phyloP scores from a whole-genome alignment of 2,113 vertebrate species.

The Ellobius talpinus region DNA sequence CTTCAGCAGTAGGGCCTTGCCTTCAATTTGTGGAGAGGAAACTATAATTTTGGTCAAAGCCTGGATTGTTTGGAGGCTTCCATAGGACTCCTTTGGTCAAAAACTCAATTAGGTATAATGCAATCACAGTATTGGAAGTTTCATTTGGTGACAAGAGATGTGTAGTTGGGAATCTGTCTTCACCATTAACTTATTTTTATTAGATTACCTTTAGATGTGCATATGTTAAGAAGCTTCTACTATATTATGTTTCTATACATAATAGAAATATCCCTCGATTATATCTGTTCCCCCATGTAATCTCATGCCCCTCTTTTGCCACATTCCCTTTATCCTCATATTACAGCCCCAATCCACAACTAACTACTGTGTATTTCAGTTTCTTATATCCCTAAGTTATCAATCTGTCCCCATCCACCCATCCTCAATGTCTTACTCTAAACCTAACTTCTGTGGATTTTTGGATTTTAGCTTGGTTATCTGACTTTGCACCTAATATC shows the following conservation, averaged over 20 bases:
- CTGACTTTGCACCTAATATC: background rate
- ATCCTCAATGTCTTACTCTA: background rate
- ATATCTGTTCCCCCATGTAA: background rate
- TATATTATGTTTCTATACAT: background rate
- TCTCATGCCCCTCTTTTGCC: background rate
- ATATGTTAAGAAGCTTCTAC: background rate
- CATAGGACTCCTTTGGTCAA: no score
- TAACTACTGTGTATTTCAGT: background rate
- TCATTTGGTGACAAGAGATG: background rate
- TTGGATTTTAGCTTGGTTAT: background rate
- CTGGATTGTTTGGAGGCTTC: background rate
- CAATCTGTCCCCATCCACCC: no score
- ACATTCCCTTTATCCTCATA: background rate
- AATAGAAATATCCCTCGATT: background rate
- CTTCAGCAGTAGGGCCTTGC: background rate
- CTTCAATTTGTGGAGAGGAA: background rate
- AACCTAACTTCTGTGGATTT: background rate
- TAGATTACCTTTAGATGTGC: background rate
- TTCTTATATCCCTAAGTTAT: background rate
- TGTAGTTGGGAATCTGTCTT: background rate
- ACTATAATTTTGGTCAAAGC: background rate
- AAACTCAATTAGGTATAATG: background rate
- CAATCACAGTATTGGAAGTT: background rate
- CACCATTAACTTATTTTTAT: background rate
- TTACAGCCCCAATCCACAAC: background rate